These are phyloP conservation scores for Thaumetopoea pityocampa DNA, from an alignment of 1,140 invertebrate species.

Conservation along the genomic window DNA sequence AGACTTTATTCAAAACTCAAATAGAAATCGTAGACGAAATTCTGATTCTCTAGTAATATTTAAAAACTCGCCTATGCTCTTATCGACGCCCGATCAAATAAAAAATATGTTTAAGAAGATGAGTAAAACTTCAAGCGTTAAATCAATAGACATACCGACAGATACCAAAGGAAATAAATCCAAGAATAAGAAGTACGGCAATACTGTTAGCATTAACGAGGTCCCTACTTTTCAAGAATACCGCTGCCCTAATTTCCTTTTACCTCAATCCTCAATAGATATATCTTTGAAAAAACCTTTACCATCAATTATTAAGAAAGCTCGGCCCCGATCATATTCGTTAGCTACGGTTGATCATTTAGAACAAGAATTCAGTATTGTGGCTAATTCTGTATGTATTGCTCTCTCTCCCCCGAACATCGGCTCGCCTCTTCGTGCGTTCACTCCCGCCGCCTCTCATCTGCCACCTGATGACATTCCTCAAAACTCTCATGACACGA, in stretches of 20 bases:
- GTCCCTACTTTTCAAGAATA: conserved; percentile 49
- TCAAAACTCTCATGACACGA: conserved; percentile 30
- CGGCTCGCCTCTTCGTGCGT: conserved; percentile 58
- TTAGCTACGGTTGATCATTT: conserved; percentile 43
- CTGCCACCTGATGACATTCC: conserved; percentile 45
- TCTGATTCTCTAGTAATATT: conserved; percentile 33
- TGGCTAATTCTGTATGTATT: conserved; percentile 71
- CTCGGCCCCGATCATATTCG: conserved; percentile 46
- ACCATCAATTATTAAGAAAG: conserved; percentile 57
- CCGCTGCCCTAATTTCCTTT: conserved; percentile 35
- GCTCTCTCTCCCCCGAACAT: conserved; percentile 65
- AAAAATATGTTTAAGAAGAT: conserved; percentile 36
- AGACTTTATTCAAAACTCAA: conserved; percentile 13
- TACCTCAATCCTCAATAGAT: conserved; percentile 39
- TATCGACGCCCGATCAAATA: conserved; percentile 23
- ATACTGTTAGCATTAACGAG: conserved; percentile 45
- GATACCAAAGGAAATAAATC: conserved; percentile 7
- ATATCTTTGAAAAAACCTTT: conserved; percentile 39
- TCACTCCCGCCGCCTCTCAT: conserved; percentile 51
- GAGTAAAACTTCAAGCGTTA: conserved; percentile 20
- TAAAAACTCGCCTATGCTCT: conserved; percentile 18
- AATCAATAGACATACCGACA: conserved; percentile 2
- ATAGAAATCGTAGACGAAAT: conserved; percentile 27
- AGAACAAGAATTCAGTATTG: conserved; percentile 52
- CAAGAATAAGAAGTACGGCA: conserved; percentile 27